phyloP scores from a whole-genome alignment of 2,888 invertebrate genomes.

The Augiades crinisus region DNA sequence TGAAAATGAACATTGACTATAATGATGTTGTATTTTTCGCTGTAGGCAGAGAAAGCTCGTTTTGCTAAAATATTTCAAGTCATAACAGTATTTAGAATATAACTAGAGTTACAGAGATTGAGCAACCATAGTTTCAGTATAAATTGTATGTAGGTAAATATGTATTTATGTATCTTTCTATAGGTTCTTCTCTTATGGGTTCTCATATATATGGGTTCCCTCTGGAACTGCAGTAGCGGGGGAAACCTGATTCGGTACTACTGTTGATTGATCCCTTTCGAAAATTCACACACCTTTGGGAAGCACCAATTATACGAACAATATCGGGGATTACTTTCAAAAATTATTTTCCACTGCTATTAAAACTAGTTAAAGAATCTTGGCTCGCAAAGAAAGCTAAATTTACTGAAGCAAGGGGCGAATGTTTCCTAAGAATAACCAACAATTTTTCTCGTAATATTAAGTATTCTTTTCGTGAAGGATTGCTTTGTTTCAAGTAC shows the following conservation, averaged over 20 bases:
- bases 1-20: background rate
- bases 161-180: no score
- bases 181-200: no score
- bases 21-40: background rate
- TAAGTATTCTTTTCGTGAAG: background rate
- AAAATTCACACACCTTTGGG: no score
- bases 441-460: background rate
- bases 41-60: background rate
- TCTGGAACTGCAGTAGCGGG: no score
- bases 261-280: no score
- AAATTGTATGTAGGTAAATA: background rate
- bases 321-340: no score
- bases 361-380: constrained; percentile 12
- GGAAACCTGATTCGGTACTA: no score
- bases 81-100: background rate
- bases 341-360: background rate
- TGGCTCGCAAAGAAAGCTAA: constrained; percentile 2
- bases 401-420: constrained; percentile 2
- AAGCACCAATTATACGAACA: no score
- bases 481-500: background rate
- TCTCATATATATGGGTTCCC: no score
- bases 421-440: background rate
- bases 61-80: background rate
- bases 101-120: background rate
- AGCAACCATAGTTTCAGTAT: no score